Evolutionary conservation across 2,888 invertebrate species (phyloP), one percentile per base, ranked within the genome.

Genomic region (Priocnemis perturbator): DNA sequence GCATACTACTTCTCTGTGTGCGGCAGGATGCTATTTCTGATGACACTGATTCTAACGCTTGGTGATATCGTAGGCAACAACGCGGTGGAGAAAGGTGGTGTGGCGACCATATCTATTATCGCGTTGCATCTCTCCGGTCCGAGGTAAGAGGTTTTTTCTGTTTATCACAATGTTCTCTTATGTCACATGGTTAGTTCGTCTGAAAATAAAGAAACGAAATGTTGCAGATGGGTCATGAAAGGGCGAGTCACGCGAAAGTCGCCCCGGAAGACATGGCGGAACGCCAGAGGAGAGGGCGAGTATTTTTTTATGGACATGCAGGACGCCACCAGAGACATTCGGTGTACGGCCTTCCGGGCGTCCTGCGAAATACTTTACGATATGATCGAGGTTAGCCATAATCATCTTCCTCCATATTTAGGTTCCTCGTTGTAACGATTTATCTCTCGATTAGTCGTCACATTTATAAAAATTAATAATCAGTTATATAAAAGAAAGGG

Each of bases 81-180:
- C 19, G 9, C 55, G 19, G 9, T 21, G 0, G 45, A 14, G n/a
- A 67, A 17, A 3, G 53, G 26, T 26, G 26, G 26, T 26, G 72
- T 79, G 70, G 19, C 52, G 1, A 84, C 85, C 17, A 86, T 85
- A 88, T 95, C 97, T 0, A 98, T 98, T 81, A 91, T 93, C 17
- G 95, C 95, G 79, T 91, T 98, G 11, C 98, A 96, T 79, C 98
- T 98, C 0, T 98, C n/a, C n/a, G n/a, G 98, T 88, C 97, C 97
- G 86, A 96, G 94, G 95, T 95, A 88, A 89, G 90, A 14, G n/a
- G n/a, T n/a, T n/a, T n/a, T n/a, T n/a, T n/a, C n/a, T n/a, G n/a
- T n/a, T n/a, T n/a, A n/a, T n/a, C n/a, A n/a, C n/a, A n/a, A n/a
- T n/a, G n/a, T n/a, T n/a, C n/a, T n/a, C n/a, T n/a, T n/a, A n/a